Evolutionary conservation across 2,113 vertebrate genomes (phyloP), one percentile per base, ranked within the genome.

Genomic region (Leptobrachium ailaonicum): DNA sequence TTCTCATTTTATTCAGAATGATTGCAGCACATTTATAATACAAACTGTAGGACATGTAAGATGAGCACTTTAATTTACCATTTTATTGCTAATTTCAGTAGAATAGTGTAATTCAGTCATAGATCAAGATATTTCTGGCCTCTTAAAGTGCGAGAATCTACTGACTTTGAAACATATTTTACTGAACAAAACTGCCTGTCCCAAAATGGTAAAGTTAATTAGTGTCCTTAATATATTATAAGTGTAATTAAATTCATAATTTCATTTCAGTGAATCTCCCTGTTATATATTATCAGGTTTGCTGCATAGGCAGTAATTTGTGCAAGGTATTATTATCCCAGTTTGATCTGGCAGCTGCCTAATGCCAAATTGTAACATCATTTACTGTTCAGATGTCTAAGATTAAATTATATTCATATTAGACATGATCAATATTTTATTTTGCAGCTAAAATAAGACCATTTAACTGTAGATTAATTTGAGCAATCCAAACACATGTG

Each of bases 61-160:
- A 54, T 41, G 47, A 73, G 78, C 73, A 58, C 41, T 67, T 73
- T 73, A 73, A 80, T 80, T 80, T 80, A 56, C 47, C 66, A 50
- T 41, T 73, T 80, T 73, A 80, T 73, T 72, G 78, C 71, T 80
- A 70, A 67, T 67, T 80, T 80, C 71, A 80, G 78, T 73, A 74
- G 66, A 62, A 79, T 66, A 79, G 41, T 45, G 62, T 73, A 66
- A 73, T 79, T 64, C 62, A 45, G 77, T 63, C 63, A 73, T 80
- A 80, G 62, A 80, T 80, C 78, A 80, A 80, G 78, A 73, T 67
- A 73, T 73, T 80, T 80, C 78, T 73, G 78, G 71, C 44, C 67
- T 60, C 71, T 71, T 80, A 73, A 50, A 43, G 71, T 58, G 63
- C 8, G 47, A 73, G 78, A 32, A 32, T 68, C 71, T 44, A 67